Evolutionary conservation across 2,888 invertebrate species (phyloP).

Genomic region (Oithona nana): DNA sequence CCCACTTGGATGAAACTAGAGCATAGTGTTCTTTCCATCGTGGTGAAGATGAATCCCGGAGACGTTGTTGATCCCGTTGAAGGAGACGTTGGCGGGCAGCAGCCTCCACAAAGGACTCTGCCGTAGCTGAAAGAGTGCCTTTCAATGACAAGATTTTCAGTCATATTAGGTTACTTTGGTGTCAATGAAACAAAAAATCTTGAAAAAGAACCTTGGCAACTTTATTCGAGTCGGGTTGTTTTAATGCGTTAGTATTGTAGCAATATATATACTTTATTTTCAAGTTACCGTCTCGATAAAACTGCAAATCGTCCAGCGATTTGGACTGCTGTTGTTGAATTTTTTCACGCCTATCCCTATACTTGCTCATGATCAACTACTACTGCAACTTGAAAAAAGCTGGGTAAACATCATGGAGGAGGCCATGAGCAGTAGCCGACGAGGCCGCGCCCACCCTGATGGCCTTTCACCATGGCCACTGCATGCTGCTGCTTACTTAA

Average conservation of each 20-base stretch:
- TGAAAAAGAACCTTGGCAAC: no score
- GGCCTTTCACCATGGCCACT: no score
- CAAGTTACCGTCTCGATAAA: neutral
- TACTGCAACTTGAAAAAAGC: neutral
- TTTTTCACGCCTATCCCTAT: neutral
- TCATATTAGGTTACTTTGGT: no score
- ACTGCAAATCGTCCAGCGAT: neutral
- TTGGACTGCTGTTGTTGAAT: neutral
- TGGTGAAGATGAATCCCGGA: neutral
- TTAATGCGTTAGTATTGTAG: no score
- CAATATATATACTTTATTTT: no score
- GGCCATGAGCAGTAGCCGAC: neutral
- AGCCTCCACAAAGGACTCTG: neutral
- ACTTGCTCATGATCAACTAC: neutral
- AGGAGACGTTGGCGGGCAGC: neutral
- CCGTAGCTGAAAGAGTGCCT: no score
- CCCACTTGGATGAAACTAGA: neutral
- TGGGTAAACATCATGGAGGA: neutral
- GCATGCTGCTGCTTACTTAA: no score
- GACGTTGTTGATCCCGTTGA: neutral
- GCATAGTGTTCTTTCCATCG: conserved; percentile 13
- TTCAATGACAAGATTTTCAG: no score
- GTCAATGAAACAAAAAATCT: no score
- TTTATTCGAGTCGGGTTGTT: no score
- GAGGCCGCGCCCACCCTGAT: neutral